Conservation (phyloP, 2,888 invertebrate genomes). For the Idaea straminata region DNA sequence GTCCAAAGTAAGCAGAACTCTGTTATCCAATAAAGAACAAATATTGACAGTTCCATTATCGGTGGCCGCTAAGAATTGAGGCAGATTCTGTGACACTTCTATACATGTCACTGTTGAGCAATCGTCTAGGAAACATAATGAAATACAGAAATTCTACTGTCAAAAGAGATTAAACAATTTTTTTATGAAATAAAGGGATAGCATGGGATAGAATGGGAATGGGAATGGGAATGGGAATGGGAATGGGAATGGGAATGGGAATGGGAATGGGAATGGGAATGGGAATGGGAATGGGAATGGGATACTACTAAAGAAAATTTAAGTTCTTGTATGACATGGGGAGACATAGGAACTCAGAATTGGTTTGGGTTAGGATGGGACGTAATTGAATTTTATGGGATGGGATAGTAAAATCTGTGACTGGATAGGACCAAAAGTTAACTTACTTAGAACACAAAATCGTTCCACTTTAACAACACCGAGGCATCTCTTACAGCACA, state of each 20-base stretch:
- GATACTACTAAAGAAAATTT: too few species aligned
- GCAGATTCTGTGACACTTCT: slow-evolving; percentile 48
- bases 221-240: too few species aligned
- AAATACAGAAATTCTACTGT: neutral
- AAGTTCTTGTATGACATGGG: too few species aligned
- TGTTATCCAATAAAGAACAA: slow-evolving; percentile 52
- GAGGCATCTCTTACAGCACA: slow-evolving; percentile 50
- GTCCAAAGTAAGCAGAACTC: slow-evolving; percentile 66
- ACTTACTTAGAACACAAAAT: slow-evolving; percentile 59
- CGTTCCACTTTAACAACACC: slow-evolving; percentile 50
- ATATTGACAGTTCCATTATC: slow-evolving; percentile 60
- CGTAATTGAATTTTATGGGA: too few species aligned
- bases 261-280: too few species aligned
- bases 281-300: too few species aligned
- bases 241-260: too few species aligned
- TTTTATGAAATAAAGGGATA: too few species aligned
- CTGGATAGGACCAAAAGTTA: neutral
- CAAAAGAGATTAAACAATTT: too few species aligned
- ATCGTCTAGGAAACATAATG: slow-evolving; percentile 41
- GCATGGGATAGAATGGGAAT: too few species aligned
- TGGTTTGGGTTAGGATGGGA: too few species aligned
- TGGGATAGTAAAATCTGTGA: neutral
- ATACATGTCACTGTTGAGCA: slow-evolving; percentile 54
- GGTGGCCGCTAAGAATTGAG: slow-evolving; percentile 62
- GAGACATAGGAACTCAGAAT: too few species aligned